phyloP scores from a whole-genome alignment of 2,797 vertebrate genomes.

The Sebastes diploproa region DNA sequence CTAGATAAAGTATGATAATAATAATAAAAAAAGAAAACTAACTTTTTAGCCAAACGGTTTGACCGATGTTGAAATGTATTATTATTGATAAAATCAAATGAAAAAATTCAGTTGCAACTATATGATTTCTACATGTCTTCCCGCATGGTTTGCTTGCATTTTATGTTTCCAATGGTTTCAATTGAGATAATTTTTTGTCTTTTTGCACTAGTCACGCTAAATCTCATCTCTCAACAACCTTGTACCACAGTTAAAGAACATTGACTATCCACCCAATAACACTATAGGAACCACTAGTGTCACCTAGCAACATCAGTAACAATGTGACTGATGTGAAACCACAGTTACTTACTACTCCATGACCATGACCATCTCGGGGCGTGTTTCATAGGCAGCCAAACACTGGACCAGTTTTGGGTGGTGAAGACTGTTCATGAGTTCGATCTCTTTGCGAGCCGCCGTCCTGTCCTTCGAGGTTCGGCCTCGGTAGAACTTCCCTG shows the following conservation, averaged over 20 bases:
- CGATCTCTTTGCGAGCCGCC: slow-evolving; percentile 81
- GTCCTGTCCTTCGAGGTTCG: slow-evolving; percentile 76
- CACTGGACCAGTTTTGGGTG: slow-evolving; percentile 88
- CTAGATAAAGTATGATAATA: neutral
- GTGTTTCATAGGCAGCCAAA: slow-evolving; percentile 84
- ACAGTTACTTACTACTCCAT: slow-evolving; percentile 86
- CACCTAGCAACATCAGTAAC: neutral
- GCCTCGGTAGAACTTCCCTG: slow-evolving; percentile 87
- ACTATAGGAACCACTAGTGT: neutral
- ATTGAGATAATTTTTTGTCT: neutral
- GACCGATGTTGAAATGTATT: no score
- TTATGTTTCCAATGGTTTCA: neutral
- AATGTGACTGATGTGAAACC: neutral
- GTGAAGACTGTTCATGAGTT: slow-evolving; percentile 87
- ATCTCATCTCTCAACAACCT: neutral
- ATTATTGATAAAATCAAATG: no score
- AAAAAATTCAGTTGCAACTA: no score
- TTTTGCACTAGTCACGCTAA: neutral
- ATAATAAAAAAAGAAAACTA: no score
- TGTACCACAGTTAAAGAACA: neutral
- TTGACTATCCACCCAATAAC: neutral
- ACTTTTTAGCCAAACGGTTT: no score
- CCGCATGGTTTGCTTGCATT: neutral
- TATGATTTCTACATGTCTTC: neutral
- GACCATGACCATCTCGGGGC: slow-evolving; percentile 83